Evolutionary conservation across 2,888 invertebrate species (phyloP).

Genomic region (Mactromeris polynyma): DNA sequence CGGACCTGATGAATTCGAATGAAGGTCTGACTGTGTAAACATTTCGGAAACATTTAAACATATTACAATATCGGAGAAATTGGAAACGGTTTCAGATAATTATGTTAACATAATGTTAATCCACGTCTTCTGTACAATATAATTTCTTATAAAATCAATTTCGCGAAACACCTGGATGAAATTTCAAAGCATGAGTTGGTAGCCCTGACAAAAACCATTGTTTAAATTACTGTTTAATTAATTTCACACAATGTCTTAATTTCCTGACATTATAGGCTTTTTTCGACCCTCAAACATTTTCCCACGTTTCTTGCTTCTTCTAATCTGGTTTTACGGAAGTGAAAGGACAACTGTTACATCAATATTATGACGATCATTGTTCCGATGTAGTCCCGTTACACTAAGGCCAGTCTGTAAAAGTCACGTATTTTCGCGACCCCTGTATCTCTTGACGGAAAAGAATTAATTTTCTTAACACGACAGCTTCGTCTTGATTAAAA

Average conservation of each 20-base stretch:
- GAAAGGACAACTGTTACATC: background rate
- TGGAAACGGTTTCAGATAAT: too few relatives aligned
- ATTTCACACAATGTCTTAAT: background rate
- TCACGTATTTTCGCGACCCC: conserved; percentile 36
- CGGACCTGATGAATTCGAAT: too few relatives aligned
- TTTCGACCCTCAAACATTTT: background rate
- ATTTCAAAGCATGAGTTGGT: background rate
- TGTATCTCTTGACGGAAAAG: conserved; percentile 40
- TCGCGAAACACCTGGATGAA: background rate
- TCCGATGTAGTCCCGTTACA: background rate
- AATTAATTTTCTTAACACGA: conserved; percentile 65
- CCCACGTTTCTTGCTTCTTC: background rate
- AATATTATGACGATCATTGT: background rate
- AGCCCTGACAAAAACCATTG: background rate
- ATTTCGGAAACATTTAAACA: too few relatives aligned
- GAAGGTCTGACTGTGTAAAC: too few relatives aligned
- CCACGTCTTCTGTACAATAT: too few relatives aligned
- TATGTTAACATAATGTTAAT: too few relatives aligned
- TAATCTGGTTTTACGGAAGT: conserved; percentile 16
- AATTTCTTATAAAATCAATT: too few relatives aligned
- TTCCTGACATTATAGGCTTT: background rate
- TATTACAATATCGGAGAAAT: too few relatives aligned
- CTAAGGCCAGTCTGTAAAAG: conserved; percentile 18
- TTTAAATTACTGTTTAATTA: background rate
- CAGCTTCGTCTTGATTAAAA: conserved; percentile 62